phyloP scores from a whole-genome alignment of 2,888 invertebrate species.

The Schrankia costaestrigalis region DNA sequence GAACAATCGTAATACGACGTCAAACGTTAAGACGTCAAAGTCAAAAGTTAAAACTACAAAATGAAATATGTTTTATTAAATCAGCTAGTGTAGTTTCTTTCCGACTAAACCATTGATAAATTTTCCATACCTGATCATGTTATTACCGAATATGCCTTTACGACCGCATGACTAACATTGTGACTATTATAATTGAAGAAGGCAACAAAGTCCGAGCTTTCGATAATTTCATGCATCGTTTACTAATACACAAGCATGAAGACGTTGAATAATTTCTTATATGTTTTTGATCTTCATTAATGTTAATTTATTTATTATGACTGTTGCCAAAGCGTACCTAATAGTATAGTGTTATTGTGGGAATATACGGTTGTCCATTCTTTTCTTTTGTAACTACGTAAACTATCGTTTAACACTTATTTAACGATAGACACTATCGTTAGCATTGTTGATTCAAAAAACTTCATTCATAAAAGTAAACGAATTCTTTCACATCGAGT shows the following conservation, averaged over 20 bases:
- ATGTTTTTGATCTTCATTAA: conserved; percentile 38
- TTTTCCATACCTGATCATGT: not conserved
- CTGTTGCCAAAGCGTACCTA: conserved; percentile 42
- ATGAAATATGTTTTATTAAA: too few relatives aligned
- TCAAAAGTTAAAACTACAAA: too few relatives aligned
- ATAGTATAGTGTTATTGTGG: conserved; percentile 39
- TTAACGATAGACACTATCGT: conserved; percentile 27
- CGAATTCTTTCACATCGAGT: conserved; percentile 23
- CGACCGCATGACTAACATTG: conserved; percentile 5
- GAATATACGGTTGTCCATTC: conserved; percentile 26
- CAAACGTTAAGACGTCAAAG: too few relatives aligned
- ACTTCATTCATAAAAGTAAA: conserved; percentile 38
- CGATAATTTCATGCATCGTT: conserved; percentile 46
- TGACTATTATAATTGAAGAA: conserved; percentile 21
- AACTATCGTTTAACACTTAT: too few relatives aligned
- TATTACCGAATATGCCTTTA: conserved; percentile 5
- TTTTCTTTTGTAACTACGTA: conserved; percentile 32
- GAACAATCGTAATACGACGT: too few relatives aligned
- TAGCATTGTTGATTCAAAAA: conserved; percentile 27
- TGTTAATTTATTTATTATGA: conserved; percentile 47
- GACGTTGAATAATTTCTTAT: conserved; percentile 41
- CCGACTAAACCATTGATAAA: not conserved
- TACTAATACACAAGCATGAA: conserved; percentile 37
- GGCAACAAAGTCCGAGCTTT: conserved; percentile 30
- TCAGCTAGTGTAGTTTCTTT: too few relatives aligned